These are phyloP conservation scores for Mus musculus DNA, from an alignment of 2,113 vertebrate species.

Conservation along the genomic window DNA sequence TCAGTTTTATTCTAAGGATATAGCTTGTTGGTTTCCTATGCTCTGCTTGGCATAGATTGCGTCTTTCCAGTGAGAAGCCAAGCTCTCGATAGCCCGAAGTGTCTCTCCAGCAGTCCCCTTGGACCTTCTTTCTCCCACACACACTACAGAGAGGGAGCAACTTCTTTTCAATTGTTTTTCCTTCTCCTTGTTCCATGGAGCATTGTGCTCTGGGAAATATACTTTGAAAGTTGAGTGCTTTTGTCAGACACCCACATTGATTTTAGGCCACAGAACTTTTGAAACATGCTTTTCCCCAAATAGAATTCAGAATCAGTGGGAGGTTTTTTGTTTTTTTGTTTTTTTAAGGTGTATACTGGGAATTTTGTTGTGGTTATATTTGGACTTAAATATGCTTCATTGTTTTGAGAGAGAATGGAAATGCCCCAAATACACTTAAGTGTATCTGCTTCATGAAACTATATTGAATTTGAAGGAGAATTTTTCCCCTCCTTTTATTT, in stretches of 20 bases:
- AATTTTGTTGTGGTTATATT: background rate
- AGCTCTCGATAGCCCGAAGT: background rate
- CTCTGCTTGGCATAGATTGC: background rate
- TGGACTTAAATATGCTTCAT: background rate
- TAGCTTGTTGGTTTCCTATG: slow-evolving; percentile 6
- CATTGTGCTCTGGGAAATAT: background rate
- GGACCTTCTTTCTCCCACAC: background rate
- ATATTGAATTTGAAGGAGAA: background rate
- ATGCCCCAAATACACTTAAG: background rate
- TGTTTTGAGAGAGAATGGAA: background rate
- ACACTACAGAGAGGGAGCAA: background rate
- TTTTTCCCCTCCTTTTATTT: background rate
- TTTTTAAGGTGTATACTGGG: background rate
- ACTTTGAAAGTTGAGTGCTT: background rate
- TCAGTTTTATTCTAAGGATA: background rate
- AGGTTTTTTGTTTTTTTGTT: background rate
- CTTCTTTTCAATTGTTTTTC: slow-evolving; percentile 27
- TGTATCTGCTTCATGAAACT: background rate
- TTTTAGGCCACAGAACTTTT: background rate
- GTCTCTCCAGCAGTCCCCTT: background rate
- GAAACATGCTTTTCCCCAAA: background rate
- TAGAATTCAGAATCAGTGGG: background rate
- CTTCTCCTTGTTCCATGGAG: background rate
- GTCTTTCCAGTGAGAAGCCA: background rate
- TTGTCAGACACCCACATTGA: background rate